These are phyloP conservation scores for Ectropis crepuscularia DNA, from an alignment of 2,888 invertebrate species.

Conservation along the genomic window DNA sequence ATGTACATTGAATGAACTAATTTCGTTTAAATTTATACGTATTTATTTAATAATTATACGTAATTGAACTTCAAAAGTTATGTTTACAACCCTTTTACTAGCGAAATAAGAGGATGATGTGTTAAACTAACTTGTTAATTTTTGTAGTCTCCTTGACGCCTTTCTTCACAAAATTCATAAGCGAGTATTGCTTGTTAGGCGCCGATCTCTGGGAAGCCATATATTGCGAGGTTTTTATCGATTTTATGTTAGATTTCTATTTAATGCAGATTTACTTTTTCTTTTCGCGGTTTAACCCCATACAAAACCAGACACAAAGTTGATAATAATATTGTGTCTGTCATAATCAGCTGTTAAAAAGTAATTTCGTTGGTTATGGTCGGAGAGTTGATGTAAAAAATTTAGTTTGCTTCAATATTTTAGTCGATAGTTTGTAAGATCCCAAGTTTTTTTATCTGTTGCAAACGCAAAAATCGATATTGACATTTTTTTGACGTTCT, in stretches of 20 bases:
- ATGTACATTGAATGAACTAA: too few relatives aligned
- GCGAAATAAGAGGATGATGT: background rate
- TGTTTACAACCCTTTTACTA: too few relatives aligned
- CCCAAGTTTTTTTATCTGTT: background rate
- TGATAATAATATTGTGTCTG: too few relatives aligned
- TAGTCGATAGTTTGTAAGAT: background rate
- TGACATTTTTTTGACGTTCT: too few relatives aligned
- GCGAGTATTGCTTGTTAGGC: slow-evolving; percentile 55
- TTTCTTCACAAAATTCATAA: slow-evolving; percentile 64
- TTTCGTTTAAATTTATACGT: too few relatives aligned
- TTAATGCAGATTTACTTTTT: background rate
- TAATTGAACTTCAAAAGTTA: too few relatives aligned
- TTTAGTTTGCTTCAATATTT: too few relatives aligned
- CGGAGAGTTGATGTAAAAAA: too few relatives aligned
- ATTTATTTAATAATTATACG: too few relatives aligned
- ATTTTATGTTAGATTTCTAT: background rate
- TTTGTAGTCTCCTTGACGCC: slow-evolving; percentile 45
- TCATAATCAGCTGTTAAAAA: background rate
- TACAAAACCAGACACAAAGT: background rate
- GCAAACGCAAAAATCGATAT: background rate
- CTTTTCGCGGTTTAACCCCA: slow-evolving; percentile 10
- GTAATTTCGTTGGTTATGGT: too few relatives aligned
- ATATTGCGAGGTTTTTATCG: background rate
- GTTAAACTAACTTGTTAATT: slow-evolving; percentile 46
- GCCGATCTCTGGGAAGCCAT: slow-evolving; percentile 53